Base-by-base conservation (phyloP, 2,113 vertebrate species). In the Callaeas wilsoni region DNA sequence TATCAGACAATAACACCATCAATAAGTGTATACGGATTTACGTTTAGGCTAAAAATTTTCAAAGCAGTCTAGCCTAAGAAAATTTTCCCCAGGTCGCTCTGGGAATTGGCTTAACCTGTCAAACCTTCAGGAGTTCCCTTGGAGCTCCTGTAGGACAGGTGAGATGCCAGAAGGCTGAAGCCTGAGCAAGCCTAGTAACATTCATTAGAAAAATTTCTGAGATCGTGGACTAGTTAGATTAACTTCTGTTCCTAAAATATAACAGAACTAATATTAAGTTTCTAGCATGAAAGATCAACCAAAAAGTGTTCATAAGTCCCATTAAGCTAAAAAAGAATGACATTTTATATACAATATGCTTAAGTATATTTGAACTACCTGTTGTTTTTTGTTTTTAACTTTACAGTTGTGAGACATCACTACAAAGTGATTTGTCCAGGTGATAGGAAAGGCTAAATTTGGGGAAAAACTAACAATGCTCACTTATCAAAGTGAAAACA, bases 181-280 rank as follows among this genome's bases (percentile, higher is more conserved):
- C 41, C 9, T 5, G 5, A 4, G 2, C 2, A 75, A 37, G 21
- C n/a, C 5, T 41, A 25, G 2, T 37, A 68, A 10, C 1, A 3
- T 46, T 41, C 37, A 32, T n/a, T 46, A 59, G 62, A 60, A 70
- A 70, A 1, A 20, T 7, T 56, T 63, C 52, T 56, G 18, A 47
- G 9, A 23, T 56, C 35, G 30, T 4, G 50, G 10, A 13, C 16
- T 47, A 32, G 3, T 59, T 12, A 39, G 10, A 62, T 33, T 62
- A 57, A 41, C 4, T 68, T 68, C 8, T 46, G 20, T 37, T 76
- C 49, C 46, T 68, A n/a, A 76, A 85, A 75, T 50, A 20, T 5
- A 5, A 9, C 7, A 26, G 22, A 92, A 78, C 3, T 53, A 13
- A 37, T 70, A 2, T 49, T 44, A 53, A 59, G 7, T 50, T 41